Evolutionary conservation across 2,888 invertebrate species (phyloP), one percentile per base, ranked within the genome.

Genomic region (Acrobasis suavella): DNA sequence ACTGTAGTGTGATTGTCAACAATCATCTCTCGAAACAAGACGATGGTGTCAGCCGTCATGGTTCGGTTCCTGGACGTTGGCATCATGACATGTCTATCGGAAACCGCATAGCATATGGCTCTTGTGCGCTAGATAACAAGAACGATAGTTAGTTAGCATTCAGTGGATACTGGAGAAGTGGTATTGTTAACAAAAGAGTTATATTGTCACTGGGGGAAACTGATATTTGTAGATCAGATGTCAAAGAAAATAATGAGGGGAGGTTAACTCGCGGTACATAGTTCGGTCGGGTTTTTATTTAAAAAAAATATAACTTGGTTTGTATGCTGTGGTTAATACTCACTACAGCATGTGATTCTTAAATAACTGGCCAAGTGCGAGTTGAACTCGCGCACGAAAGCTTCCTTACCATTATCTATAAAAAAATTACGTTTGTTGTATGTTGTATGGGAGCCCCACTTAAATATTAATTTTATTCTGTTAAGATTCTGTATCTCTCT

Each of bases 61-160:
- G 84, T 82, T 81, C 78, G 85, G 69, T 80, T 68, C 73, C 64
- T 76, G 75, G 86, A 75, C 90, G 86, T 88, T 89, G 32, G 32
- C 32, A 32, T 32, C 32, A 32, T 32, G 90, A 91, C 90, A 85
- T 80, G 77, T 77, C 82, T 76, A 78, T 80, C 82, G 72, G 81
- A 87, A 89, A 88, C 89, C 87, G 78, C 88, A 87, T 78, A 76
- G 69, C 68, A 42, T 14, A 46, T 15, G 37, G 22, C 32, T 9
- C 60, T 60, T 60, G 39, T 60, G 5, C 12, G 1, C 5, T 17
- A 42, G 8, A 17, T 9, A 15, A 14, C 39, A 54, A 61, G 52
- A 42, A 1, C 22, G 42, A n/a, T 16, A 55, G 12, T 55, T 10
- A 10, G 42, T 1, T 59, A 9, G 17, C n/a, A 32, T 68, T 46